Percentiles rank a stretch among this genome's conserved stretches.
Evolutionary conservation across 2,888 invertebrate genomes (phyloP).

Genomic region (Dicroscelio sp.): DNA sequence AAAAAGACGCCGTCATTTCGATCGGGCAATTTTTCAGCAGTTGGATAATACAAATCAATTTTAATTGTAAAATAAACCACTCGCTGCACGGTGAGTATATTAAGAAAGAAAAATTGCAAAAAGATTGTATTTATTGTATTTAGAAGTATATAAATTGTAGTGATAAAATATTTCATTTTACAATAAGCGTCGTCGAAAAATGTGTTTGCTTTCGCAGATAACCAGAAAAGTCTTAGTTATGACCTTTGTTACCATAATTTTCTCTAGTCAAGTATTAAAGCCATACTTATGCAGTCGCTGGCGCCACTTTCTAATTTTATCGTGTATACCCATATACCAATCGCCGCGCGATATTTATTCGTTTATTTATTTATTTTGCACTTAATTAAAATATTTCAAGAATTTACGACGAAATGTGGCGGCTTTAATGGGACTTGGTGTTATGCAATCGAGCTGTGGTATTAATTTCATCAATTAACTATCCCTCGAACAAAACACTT

Average conservation of each 20-base stretch:
- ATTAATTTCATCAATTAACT: slow-evolving; percentile 2
- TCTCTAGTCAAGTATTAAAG: slow-evolving; percentile 50
- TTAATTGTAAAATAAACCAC: too few species aligned
- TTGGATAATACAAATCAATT: too few species aligned
- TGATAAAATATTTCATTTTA: too few species aligned
- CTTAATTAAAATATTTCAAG: slow-evolving; percentile 69
- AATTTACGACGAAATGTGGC: slow-evolving; percentile 51
- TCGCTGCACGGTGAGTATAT: too few species aligned
- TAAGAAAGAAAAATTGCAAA: too few species aligned
- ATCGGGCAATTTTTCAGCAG: too few species aligned
- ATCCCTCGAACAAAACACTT: background rate
- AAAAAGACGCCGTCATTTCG: too few species aligned
- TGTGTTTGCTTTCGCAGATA: slow-evolving; percentile 62
- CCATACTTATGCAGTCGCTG: slow-evolving; percentile 42
- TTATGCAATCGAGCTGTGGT: background rate
- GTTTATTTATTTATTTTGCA: slow-evolving; percentile 57
- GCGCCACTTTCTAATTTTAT: slow-evolving; percentile 76
- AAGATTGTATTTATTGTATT: too few species aligned
- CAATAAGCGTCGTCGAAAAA: slow-evolving; percentile 46
- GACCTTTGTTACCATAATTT: slow-evolving; percentile 75
- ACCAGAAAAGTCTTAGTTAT: slow-evolving; percentile 53
- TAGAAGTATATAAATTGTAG: too few species aligned
- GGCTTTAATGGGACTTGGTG: slow-evolving; percentile 36
- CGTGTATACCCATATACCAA: slow-evolving; percentile 55
- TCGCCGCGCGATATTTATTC: slow-evolving; percentile 49